These are phyloP conservation scores for Ophion ellenae DNA, from an alignment of 2,888 invertebrate species.

Conservation along the genomic window DNA sequence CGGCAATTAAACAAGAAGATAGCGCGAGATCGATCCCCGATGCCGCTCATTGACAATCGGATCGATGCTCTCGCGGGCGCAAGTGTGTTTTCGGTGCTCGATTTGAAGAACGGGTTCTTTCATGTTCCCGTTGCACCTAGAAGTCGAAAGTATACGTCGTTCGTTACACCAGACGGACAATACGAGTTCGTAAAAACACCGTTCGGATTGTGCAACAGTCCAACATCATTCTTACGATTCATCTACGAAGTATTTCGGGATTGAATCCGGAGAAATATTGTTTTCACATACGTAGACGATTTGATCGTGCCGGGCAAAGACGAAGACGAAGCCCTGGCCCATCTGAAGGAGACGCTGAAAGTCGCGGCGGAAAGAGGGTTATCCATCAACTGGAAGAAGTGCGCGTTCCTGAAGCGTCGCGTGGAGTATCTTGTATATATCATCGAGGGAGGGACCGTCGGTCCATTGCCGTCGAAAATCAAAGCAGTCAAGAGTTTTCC, in stretches of 20 bases:
- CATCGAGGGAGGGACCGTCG: slow-evolving; percentile 72
- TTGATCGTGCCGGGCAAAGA: slow-evolving; percentile 57
- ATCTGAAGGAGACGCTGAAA: slow-evolving; percentile 60
- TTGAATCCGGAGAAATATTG: slow-evolving; percentile 40
- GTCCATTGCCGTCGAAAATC: slow-evolving; percentile 72
- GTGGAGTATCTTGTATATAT: slow-evolving; percentile 73
- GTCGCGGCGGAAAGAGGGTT: slow-evolving; percentile 62
- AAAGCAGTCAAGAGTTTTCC: slow-evolving; percentile 73
- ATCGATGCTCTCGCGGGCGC: slow-evolving; percentile 68
- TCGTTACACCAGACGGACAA: too few relatives aligned
- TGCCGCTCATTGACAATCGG: slow-evolving; percentile 72
- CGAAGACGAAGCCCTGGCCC: slow-evolving; percentile 52
- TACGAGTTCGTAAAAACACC: slow-evolving; percentile 62
- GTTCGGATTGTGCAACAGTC: slow-evolving; percentile 63
- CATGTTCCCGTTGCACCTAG: slow-evolving; percentile 53
- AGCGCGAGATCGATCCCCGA: slow-evolving; percentile 66
- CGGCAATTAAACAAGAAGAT: slow-evolving; percentile 78
- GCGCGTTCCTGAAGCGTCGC: slow-evolving; percentile 57
- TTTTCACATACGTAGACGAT: slow-evolving; percentile 63
- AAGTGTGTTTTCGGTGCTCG: slow-evolving; percentile 63
- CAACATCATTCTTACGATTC: slow-evolving; percentile 56
- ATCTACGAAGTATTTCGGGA: slow-evolving; percentile 61
- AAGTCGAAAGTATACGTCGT: slow-evolving; percentile 62
- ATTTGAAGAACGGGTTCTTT: slow-evolving; percentile 67
- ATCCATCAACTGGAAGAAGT: slow-evolving; percentile 68